These are phyloP conservation scores for Amphimallon solstitiale DNA, from an alignment of 2,888 invertebrate species.

Conservation along the genomic window DNA sequence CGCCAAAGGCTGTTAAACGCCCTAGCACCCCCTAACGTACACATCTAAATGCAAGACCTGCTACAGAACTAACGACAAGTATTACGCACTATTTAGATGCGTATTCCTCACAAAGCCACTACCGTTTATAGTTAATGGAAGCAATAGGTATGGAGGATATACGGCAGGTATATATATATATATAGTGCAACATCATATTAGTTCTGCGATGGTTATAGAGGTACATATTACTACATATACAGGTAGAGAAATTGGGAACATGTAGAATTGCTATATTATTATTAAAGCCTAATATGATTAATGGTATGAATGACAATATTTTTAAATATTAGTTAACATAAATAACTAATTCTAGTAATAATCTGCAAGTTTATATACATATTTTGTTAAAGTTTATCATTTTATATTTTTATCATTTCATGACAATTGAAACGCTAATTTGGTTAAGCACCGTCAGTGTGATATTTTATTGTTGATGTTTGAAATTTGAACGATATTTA, in stretches of 20 bases:
- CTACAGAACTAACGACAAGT: constrained; percentile 51
- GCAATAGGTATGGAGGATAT: constrained; percentile 17
- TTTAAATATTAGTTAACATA: too few species aligned
- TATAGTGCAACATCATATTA: constrained; percentile 2
- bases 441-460: too few species aligned
- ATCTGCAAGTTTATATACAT: too few species aligned
- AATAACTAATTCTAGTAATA: too few species aligned
- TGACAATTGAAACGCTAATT: too few species aligned
- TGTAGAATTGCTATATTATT: neutral
- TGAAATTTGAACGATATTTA: too few species aligned
- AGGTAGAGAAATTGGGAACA: neutral
- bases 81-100: constrained; percentile 53
- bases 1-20: constrained; percentile 52
- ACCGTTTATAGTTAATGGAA: constrained; percentile 33
- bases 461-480: too few species aligned
- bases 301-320: too few species aligned
- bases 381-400: too few species aligned
- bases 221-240: neutral
- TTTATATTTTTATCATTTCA: too few species aligned
- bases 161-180: constrained; percentile 5
- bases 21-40: constrained; percentile 52
- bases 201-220: neutral
- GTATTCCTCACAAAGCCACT: constrained; percentile 32
- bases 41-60: constrained; percentile 57
- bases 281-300: too few species aligned